phyloP scores from a whole-genome alignment of 2,888 invertebrate species.

The Melitaea athalia region DNA sequence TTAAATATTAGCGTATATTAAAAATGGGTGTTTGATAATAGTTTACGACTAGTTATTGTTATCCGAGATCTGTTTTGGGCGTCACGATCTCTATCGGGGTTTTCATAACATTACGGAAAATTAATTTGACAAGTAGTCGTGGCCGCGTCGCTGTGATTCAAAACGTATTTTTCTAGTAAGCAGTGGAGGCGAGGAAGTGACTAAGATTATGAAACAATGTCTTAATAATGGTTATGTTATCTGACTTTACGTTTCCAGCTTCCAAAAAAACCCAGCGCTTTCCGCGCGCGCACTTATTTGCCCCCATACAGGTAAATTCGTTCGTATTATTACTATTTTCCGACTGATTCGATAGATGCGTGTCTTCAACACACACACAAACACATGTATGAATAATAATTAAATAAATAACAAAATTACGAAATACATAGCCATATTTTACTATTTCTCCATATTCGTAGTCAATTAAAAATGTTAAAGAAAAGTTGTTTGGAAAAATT shows the following conservation, averaged over 20 bases:
- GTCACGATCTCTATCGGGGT: neutral
- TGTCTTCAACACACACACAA: too few species aligned
- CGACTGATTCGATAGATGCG: too few species aligned
- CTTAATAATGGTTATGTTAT: conserved; percentile 10
- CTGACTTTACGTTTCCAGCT: conserved; percentile 9
- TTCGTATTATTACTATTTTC: neutral
- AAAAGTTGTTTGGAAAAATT: too few species aligned
- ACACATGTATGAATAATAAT: too few species aligned
- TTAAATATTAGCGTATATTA: too few species aligned
- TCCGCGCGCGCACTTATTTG: neutral
- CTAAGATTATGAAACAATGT: conserved; percentile 34
- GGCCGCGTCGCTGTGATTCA: conserved; percentile 23
- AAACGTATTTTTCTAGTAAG: conserved; percentile 27
- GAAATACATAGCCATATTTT: too few species aligned
- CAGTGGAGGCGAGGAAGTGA: conserved; percentile 14
- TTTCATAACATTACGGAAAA: conserved; percentile 22
- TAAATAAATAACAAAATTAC: too few species aligned
- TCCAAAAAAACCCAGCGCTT: conserved; percentile 28
- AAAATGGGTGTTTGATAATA: neutral
- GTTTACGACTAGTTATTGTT: neutral
- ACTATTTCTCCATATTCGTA: too few species aligned
- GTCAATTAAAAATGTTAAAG: too few species aligned
- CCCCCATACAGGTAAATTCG: neutral
- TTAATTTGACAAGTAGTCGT: neutral
- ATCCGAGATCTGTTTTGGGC: neutral